Evolutionary conservation across 2,888 invertebrate genomes (phyloP), one percentile per base, ranked within the genome.

Genomic region (Sussaba pulchella): DNA sequence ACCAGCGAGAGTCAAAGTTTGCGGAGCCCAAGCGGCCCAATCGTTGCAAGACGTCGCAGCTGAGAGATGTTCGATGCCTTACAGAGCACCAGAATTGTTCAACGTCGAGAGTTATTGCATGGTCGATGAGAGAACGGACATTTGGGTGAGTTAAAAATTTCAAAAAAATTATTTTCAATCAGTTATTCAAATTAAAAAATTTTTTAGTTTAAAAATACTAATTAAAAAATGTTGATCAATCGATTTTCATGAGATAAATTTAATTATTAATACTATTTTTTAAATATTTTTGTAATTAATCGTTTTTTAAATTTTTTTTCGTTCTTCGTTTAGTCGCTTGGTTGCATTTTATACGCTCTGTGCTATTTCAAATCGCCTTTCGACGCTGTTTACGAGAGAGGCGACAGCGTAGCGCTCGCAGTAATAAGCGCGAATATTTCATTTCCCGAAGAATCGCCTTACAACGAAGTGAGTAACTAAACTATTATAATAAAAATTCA

Each of bases 1-100:
- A 8, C 93, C 94, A 57, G 95, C 95, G 0, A 93, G 94, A 80
- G 92, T 95, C 1, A 95, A 96, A 91, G 93, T 95, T 24, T 95
- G 94, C 83, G 95, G 95, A 0, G 94, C 94, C 57, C 94, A 94
- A 47, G 96, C 95, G 85, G 96, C 96, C 0, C 95, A 96, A 87
- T 93, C 94, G 31, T 91, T 96, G 52, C 95, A 97, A 92, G 98
- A 98, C 89, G 92, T 95, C 66, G 97, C 97, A 0, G 96, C 96
- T 63, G 97, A 98, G 92, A 93, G 96, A 79, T 97, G 97, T 91
- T 96, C 97, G 24, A 97, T 98, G 96, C 95, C 97, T 2, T 98
- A 97, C 89, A 93, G 97, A 85, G 97, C 98, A 0, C 98, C 98
- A 0, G 98, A 98, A 91, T 92, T 98, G 64, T 98, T 98, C 89